These are phyloP conservation scores for Bombus pascuorum DNA, from an alignment of 1,140 invertebrate species.

Conservation along the genomic window DNA sequence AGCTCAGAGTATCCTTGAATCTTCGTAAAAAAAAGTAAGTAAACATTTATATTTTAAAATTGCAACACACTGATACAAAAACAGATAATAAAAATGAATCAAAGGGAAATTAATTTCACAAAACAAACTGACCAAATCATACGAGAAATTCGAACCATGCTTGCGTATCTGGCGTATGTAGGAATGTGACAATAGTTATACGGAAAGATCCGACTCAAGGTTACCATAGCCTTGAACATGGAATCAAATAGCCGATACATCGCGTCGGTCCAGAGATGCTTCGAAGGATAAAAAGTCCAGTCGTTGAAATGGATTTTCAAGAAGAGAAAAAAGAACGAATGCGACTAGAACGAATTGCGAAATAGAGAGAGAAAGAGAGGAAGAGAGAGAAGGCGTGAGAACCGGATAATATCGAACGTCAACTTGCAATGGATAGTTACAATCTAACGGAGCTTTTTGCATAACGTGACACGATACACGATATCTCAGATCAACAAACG, in stretches of 20 bases:
- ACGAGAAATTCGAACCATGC: too few relatives aligned
- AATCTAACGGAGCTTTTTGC: slow-evolving; percentile 20
- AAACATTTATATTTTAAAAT: neutral
- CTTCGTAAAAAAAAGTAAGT: neutral
- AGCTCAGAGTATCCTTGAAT: neutral
- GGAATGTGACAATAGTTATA: neutral
- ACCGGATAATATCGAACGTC: neutral
- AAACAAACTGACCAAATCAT: too few relatives aligned
- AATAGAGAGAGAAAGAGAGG: neutral
- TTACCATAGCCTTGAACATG: slow-evolving; percentile 23
- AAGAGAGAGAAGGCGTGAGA: neutral
- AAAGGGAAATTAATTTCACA: neutral
- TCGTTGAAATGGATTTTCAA: neutral
- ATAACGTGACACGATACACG: neutral
- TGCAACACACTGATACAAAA: neutral
- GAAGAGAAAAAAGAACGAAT: neutral
- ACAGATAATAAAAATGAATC: neutral
- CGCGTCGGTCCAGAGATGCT: neutral
- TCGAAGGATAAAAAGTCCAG: slow-evolving; percentile 15
- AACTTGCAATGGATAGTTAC: neutral
- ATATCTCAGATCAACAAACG: slow-evolving; percentile 7
- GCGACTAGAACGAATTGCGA: neutral
- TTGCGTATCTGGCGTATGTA: too few relatives aligned
- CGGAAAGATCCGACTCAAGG: slow-evolving; percentile 31
- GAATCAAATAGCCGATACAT: slow-evolving; percentile 44